phyloP scores from a whole-genome alignment of 2,888 invertebrate species.

The Mythimna impura region DNA sequence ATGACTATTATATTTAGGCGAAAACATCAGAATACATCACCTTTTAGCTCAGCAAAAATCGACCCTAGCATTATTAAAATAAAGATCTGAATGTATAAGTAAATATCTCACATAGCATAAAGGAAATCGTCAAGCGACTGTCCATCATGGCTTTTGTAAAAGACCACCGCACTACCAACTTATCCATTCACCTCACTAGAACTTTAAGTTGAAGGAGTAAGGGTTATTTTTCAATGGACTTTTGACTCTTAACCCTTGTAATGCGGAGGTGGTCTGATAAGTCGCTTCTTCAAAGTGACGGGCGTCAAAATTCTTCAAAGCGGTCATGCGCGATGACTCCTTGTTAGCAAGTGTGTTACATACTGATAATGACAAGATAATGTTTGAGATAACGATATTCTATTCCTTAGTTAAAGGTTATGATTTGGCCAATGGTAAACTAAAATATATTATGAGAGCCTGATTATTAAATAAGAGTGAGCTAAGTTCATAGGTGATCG shows the following conservation, averaged over 20 bases:
- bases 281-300: conserved; percentile 81
- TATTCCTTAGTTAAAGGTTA: conserved; percentile 50
- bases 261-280: conserved; percentile 78
- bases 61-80: conserved; percentile 27
- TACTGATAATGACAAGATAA: conserved; percentile 83
- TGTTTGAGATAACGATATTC: conserved; percentile 62
- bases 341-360: conserved; percentile 84
- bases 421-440: conserved; percentile 19
- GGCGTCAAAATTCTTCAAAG: conserved; percentile 84
- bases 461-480: background rate
- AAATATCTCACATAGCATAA: conserved; percentile 68
- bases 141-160: conserved; percentile 80
- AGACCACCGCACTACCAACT: conserved; percentile 67
- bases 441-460: background rate
- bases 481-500: conserved; percentile 6
- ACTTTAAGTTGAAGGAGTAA: conserved; percentile 60
- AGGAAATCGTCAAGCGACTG: conserved; percentile 86
- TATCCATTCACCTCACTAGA: conserved; percentile 33
- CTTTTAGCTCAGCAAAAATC: conserved; percentile 43
- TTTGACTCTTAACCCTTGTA: conserved; percentile 68
- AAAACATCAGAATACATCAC: conserved; percentile 57
- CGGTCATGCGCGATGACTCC: conserved; percentile 86
- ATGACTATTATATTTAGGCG: conserved; percentile 71
- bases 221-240: conserved; percentile 58
- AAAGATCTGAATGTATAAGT: conserved; percentile 30